Evolutionary conservation across 2,797 vertebrate species (phyloP).

Genomic region (Gymnoscopelus microlampas): DNA sequence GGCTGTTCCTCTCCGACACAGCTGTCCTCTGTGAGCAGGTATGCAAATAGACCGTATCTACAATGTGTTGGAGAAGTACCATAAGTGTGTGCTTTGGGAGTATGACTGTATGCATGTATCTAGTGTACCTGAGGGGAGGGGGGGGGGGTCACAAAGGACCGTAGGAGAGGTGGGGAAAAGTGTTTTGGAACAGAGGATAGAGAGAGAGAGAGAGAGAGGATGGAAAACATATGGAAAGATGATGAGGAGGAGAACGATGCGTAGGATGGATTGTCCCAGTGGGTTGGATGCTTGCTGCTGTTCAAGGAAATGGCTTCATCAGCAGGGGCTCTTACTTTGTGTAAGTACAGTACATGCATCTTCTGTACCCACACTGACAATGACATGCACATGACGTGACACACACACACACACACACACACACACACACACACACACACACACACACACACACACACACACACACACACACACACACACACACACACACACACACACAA

Average conservation of each 20-base stretch:
- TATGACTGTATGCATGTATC: too few species aligned
- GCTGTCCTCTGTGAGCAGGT: too few species aligned
- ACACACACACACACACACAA: background rate
- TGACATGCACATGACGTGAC: background rate
- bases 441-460: conserved; percentile 18
- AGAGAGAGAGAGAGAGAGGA: conserved; percentile 13
- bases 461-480: conserved; percentile 22
- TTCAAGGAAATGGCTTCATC: conserved; percentile 60
- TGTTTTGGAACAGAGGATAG: conserved; percentile 5
- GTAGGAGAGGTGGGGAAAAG: too few species aligned
- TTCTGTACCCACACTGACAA: too few species aligned
- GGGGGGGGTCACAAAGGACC: too few species aligned
- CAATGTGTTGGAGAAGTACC: too few species aligned
- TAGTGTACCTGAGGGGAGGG: too few species aligned
- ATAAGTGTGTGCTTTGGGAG: too few species aligned
- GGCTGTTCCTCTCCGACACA: too few species aligned
- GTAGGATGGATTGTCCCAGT: conserved; percentile 38
- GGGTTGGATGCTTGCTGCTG: conserved; percentile 68
- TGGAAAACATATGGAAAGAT: conserved; percentile 20
- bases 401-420: conserved; percentile 20
- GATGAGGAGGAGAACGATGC: conserved; percentile 26
- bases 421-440: too few species aligned
- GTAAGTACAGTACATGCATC: conserved; percentile 27
- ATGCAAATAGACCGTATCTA: too few species aligned
- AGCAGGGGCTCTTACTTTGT: conserved; percentile 49